A percentile compares a stretch with the other conserved stretches of the same genome.
Conservation (phyloP, 2,113 vertebrate genomes). For the Stegostoma tigrinum region DNA sequence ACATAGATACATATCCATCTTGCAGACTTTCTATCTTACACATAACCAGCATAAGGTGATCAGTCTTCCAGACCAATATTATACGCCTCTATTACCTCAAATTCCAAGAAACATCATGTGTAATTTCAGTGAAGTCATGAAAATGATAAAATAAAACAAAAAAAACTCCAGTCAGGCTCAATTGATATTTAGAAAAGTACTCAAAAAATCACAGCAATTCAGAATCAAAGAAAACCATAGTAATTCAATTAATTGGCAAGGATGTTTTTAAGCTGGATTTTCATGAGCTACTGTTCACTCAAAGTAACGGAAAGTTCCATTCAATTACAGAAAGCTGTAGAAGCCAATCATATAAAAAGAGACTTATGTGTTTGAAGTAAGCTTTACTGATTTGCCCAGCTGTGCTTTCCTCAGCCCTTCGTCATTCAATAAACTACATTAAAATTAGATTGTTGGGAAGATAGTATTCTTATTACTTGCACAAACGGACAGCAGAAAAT, state of each 20-base stretch:
- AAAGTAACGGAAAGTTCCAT: conserved; percentile 31
- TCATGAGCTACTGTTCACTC: conserved; percentile 28
- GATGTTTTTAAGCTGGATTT: conserved; percentile 26
- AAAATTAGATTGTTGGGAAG: conserved; percentile 23
- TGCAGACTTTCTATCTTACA: background rate
- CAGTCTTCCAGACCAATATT: background rate
- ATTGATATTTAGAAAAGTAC: background rate
- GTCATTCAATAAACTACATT: background rate
- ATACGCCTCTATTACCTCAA: background rate
- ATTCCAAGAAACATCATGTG: background rate
- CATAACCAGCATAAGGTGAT: background rate
- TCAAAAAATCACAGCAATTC: background rate
- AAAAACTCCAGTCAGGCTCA: background rate
- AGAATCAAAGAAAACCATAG: background rate
- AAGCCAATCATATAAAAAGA: conserved; percentile 18
- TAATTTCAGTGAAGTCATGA: background rate
- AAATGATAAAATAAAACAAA: background rate
- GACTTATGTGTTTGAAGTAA: conserved; percentile 26
- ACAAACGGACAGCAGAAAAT: background rate
- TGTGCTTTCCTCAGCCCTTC: background rate
- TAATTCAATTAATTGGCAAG: conserved; percentile 19
- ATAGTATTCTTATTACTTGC: background rate
- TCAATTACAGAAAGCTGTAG: conserved; percentile 16
- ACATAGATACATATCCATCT: background rate
- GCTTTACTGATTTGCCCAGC: conserved; percentile 36